Evolutionary conservation across 2,113 vertebrate species (phyloP).

Genomic region (Megalops atlanticus): DNA sequence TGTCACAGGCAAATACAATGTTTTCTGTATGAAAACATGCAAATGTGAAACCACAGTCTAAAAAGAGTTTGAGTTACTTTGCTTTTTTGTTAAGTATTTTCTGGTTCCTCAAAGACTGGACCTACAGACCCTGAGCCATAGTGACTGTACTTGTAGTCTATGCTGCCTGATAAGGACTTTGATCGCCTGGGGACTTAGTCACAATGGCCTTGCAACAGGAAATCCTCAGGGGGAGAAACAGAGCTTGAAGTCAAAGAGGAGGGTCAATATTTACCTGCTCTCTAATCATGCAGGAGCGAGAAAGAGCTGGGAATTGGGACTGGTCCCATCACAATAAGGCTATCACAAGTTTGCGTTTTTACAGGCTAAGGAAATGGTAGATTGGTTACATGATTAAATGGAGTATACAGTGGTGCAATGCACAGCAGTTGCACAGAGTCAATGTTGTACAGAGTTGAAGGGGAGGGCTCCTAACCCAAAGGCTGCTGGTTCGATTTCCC

Average conservation of each 20-base stretch:
- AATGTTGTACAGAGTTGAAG: too few relatives aligned
- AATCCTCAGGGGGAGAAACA: not conserved
- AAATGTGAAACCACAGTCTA: not conserved
- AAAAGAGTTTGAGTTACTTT: not conserved
- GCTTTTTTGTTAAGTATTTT: conserved; percentile 4
- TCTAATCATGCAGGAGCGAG: not conserved
- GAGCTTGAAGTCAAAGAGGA: not conserved
- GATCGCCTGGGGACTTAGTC: not conserved
- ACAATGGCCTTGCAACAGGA: not conserved
- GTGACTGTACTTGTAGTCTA: too few relatives aligned
- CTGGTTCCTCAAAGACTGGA: not conserved
- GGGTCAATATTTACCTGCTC: not conserved
- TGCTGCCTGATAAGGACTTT: not conserved
- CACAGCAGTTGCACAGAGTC: too few relatives aligned
- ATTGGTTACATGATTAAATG: too few relatives aligned
- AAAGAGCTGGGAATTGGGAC: not conserved
- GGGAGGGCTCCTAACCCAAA: too few relatives aligned
- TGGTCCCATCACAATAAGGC: not conserved
- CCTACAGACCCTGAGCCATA: not conserved
- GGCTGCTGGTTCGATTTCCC: too few relatives aligned
- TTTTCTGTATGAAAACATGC: not conserved
- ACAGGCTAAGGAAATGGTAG: not conserved
- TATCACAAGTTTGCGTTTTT: not conserved
- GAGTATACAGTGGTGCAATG: too few relatives aligned
- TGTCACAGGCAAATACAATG: not conserved